Evolutionary conservation across 2,888 invertebrate genomes (phyloP).

Genomic region (Sinhomidia bicolor): DNA sequence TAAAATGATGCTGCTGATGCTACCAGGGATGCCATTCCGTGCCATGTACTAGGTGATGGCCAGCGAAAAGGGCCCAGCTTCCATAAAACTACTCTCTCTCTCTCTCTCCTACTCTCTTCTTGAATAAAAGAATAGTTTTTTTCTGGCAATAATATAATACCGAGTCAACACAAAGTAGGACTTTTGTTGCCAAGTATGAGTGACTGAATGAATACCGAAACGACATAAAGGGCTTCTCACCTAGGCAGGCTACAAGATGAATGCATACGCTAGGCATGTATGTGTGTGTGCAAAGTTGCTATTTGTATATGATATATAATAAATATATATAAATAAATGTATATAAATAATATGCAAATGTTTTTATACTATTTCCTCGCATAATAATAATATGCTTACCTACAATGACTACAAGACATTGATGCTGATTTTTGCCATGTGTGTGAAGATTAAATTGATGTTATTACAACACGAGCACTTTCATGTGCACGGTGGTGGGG

Average conservation of each 20-base stretch:
- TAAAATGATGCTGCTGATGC: constrained; percentile 12
- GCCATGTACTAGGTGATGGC: neutral
- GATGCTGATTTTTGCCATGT: constrained; percentile 32
- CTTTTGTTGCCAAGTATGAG: neutral
- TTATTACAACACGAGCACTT: constrained; percentile 25
- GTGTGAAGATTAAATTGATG: constrained; percentile 33
- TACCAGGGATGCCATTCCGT: neutral
- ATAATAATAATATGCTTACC: no score
- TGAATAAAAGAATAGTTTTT: constrained; percentile 22
- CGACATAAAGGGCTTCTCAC: constrained; percentile 54
- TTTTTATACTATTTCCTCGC: no score
- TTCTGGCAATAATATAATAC: constrained; percentile 24
- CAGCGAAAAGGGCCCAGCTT: constrained; percentile 10
- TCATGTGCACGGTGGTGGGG: no score
- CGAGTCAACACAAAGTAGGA: constrained; percentile 35
- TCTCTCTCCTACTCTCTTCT: neutral
- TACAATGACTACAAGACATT: neutral
- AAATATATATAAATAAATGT: no score
- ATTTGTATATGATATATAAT: no score
- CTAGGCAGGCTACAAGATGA: neutral
- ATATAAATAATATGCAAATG: no score
- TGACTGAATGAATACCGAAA: constrained; percentile 28
- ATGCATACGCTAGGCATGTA: neutral
- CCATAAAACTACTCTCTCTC: neutral
- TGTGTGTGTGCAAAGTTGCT: neutral